Conservation (phyloP, 2,888 invertebrate genomes). For the Drepana falcataria region DNA sequence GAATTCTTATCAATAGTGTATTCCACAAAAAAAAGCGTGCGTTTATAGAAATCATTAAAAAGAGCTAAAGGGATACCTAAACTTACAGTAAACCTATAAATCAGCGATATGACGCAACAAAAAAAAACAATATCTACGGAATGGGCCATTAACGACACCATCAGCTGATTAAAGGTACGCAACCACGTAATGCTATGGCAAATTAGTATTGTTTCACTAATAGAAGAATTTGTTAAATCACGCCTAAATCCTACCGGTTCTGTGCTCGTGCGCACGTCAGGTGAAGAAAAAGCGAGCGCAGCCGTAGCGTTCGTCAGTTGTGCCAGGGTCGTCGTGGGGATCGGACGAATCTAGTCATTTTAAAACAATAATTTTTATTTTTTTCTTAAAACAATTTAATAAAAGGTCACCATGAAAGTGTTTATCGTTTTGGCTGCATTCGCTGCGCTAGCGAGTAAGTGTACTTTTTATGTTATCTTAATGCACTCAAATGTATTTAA, state of each 20-base stretch:
- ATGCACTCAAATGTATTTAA: not conserved
- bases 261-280: constrained; percentile 50
- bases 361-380: constrained; percentile 42
- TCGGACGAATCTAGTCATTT: constrained; percentile 75
- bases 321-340: constrained; percentile 64
- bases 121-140: constrained; percentile 3
- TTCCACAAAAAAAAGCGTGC: too few species aligned
- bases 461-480: constrained; percentile 10
- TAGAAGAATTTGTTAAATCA: constrained; percentile 62
- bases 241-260: constrained; percentile 70
- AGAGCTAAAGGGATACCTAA: too few species aligned
- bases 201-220: constrained; percentile 57
- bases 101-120: not conserved
- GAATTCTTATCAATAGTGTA: too few species aligned
- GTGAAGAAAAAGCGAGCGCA: constrained; percentile 74
- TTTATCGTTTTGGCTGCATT: constrained; percentile 69
- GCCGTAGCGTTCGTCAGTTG: constrained; percentile 59
- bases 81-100: too few species aligned
- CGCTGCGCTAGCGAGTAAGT: constrained; percentile 72
- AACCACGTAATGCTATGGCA: constrained; percentile 34
- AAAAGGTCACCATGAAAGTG: constrained; percentile 75
- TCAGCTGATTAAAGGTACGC: constrained; percentile 32
- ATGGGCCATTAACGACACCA: constrained; percentile 22
- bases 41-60: too few species aligned
- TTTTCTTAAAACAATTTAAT: constrained; percentile 27